Evolutionary conservation across 2,888 invertebrate genomes (phyloP).

Genomic region (Hypolimnas misippus): DNA sequence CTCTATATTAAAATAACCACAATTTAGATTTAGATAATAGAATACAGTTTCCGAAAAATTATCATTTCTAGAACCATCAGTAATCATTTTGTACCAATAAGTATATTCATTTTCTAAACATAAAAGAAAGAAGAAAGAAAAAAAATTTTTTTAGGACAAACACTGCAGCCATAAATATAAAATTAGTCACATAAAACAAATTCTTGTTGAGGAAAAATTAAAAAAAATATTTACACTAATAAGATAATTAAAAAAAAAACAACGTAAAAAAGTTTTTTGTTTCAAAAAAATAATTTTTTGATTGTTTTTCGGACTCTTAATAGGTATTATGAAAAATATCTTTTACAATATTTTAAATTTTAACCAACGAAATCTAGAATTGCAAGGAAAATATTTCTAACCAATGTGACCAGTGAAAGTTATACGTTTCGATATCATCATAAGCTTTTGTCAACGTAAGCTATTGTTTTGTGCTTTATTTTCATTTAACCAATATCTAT

Average conservation of each 20-base stretch:
- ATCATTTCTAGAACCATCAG: not conserved
- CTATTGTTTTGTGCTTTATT: not conserved
- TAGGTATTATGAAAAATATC: not conserved
- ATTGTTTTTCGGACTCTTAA: not conserved
- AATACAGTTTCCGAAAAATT: not conserved
- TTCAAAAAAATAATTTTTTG: not conserved
- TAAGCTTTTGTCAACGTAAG: conserved; percentile 1
- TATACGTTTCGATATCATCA: not conserved
- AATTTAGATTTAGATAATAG: not conserved
- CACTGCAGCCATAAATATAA: no score
- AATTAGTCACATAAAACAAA: no score
- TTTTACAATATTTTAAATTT: not conserved
- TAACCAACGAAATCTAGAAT: not conserved
- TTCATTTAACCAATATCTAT: not conserved
- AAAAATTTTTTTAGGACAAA: no score
- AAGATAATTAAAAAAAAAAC: no score
- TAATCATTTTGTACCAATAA: not conserved
- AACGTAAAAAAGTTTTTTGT: not conserved
- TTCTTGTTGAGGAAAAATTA: no score
- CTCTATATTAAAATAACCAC: not conserved
- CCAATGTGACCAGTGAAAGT: not conserved
- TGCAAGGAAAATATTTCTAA: not conserved
- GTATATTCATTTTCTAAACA: not conserved
- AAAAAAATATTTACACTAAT: no score
- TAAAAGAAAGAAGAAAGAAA: no score